phyloP scores from a whole-genome alignment of 2,113 vertebrate species.

The Dendrocopos noguchii region DNA sequence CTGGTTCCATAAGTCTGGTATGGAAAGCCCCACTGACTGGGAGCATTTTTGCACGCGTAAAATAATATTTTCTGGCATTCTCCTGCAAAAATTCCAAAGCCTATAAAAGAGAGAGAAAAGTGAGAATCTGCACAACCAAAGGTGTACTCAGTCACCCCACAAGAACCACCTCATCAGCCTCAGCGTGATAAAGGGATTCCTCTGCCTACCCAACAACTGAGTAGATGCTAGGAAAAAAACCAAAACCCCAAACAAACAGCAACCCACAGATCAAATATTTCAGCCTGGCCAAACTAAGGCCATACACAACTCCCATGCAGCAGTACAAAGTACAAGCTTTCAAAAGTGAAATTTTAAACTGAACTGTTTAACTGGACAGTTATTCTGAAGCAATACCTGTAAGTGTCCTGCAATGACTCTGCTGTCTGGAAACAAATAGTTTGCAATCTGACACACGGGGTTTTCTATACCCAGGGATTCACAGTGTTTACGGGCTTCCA shows the following conservation, averaged over 20 bases:
- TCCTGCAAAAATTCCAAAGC: slow-evolving; percentile 90
- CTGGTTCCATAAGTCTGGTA: slow-evolving; percentile 87
- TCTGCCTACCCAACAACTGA: not conserved
- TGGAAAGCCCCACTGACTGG: slow-evolving; percentile 94
- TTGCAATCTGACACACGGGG: slow-evolving; percentile 90
- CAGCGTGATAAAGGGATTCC: not conserved
- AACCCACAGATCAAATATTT: not conserved
- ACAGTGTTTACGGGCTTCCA: slow-evolving; percentile 89
- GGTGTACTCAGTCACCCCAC: not conserved
- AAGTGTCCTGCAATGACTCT: slow-evolving; percentile 92
- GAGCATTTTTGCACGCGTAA: slow-evolving; percentile 80
- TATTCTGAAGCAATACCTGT: slow-evolving; percentile 74
- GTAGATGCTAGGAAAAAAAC: not conserved
- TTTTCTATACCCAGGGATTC: slow-evolving; percentile 78
- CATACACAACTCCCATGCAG: fast-evolving
- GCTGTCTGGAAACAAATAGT: slow-evolving; percentile 92
- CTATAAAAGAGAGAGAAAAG: slow-evolving; percentile 68
- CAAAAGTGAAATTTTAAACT: not conserved
- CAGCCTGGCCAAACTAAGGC: not conserved
- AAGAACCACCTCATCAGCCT: not conserved
- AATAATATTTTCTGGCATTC: slow-evolving; percentile 81
- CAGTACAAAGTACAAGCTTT: not conserved
- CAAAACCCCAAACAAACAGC: not conserved
- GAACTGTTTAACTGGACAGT: not conserved
- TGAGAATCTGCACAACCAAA: not conserved